Evolutionary conservation across 1,140 invertebrate genomes (phyloP).

Genomic region (Tetramorium simillimum): DNA sequence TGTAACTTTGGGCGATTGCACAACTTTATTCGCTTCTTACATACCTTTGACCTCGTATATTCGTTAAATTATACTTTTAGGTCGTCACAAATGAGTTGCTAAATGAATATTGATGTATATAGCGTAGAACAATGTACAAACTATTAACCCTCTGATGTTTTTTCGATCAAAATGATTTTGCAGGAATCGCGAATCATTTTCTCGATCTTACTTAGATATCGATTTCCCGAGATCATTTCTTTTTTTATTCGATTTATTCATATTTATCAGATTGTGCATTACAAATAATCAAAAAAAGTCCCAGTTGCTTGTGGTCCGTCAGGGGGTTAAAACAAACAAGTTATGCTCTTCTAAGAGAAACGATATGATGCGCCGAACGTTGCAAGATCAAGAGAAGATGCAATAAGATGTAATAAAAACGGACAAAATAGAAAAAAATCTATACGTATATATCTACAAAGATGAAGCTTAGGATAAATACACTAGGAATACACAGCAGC

Average conservation of each 20-base stretch:
- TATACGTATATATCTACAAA: slow-evolving; percentile 7
- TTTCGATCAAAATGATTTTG: background rate
- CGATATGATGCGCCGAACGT: slow-evolving; percentile 34
- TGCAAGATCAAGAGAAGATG: slow-evolving; percentile 29
- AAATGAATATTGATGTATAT: slow-evolving; percentile 16
- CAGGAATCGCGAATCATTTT: background rate
- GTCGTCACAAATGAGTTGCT: background rate
- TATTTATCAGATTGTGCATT: background rate
- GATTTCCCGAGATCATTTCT: background rate
- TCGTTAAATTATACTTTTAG: background rate
- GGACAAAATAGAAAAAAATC: slow-evolving; percentile 18
- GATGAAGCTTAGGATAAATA: background rate
- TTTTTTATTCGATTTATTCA: background rate
- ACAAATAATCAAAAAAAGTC: slow-evolving; percentile 38
- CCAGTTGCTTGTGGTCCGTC: background rate
- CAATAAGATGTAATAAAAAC: slow-evolving; percentile 39
- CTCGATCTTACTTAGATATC: background rate
- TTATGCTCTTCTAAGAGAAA: slow-evolving; percentile 20
- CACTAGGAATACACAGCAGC: background rate
- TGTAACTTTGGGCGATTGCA: background rate
- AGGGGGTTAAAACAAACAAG: slow-evolving; percentile 31
- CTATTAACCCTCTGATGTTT: slow-evolving; percentile 22
- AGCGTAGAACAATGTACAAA: slow-evolving; percentile 45
- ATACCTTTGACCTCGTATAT: background rate
- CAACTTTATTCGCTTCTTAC: background rate